phyloP scores from a whole-genome alignment of 2,888 invertebrate species.

The Steinernema scapterisci region DNA sequence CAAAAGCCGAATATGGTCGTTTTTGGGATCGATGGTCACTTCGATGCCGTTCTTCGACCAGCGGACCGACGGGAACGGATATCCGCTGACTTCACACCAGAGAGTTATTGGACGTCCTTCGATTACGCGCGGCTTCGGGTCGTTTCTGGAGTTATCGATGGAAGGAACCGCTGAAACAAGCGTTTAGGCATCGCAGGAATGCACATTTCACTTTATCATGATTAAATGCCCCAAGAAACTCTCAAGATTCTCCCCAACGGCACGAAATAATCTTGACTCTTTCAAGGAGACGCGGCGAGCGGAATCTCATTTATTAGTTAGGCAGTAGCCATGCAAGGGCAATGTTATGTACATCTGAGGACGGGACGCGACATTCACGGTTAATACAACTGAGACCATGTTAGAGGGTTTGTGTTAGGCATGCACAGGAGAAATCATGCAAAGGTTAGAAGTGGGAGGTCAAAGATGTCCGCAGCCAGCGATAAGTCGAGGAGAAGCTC shows the following conservation, averaged over 20 bases:
- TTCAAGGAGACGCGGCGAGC: neutral
- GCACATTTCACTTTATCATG: too few relatives aligned
- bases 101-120: slow-evolving; percentile 58
- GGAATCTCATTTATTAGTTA: neutral
- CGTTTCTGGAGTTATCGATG: slow-evolving; percentile 68
- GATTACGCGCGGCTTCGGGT: slow-evolving; percentile 66
- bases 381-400: neutral
- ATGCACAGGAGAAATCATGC: slow-evolving; percentile 13
- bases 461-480: slow-evolving; percentile 4
- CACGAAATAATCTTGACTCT: neutral
- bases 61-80: slow-evolving; percentile 62
- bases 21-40: slow-evolving; percentile 16
- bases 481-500: neutral
- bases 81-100: slow-evolving; percentile 63
- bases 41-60: slow-evolving; percentile 55
- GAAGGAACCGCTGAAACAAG: slow-evolving; percentile 68
- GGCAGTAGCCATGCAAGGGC: neutral
- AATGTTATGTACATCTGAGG: neutral
- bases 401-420: slow-evolving; percentile 17
- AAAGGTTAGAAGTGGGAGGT: neutral
- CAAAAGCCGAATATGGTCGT: slow-evolving; percentile 41
- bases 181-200: neutral
- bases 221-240: too few relatives aligned
- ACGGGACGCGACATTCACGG: neutral
- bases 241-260: too few relatives aligned